These are phyloP conservation scores for Cheirogaleus major DNA, from an alignment of 2,797 vertebrate species.

Conservation along the genomic window DNA sequence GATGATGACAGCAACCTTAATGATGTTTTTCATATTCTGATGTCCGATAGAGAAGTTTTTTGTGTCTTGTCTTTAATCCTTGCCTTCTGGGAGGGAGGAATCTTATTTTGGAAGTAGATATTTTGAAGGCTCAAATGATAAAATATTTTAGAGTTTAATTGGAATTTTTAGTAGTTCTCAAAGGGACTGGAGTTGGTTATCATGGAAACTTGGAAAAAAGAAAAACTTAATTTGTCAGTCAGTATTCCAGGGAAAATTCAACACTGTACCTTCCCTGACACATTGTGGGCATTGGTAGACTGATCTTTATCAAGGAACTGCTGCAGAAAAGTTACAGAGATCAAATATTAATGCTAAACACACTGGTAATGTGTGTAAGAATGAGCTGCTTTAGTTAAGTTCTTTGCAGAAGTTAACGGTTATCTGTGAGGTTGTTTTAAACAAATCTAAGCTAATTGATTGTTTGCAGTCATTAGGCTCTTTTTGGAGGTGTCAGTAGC, in stretches of 20 bases:
- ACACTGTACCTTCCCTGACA: background rate
- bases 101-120: background rate
- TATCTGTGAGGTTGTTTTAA: background rate
- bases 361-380: background rate
- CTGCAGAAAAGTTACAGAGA: background rate
- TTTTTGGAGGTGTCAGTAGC: background rate
- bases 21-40: background rate
- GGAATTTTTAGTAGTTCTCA: conserved; percentile 23
- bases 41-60: background rate
- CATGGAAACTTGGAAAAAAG: background rate
- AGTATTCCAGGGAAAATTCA: background rate
- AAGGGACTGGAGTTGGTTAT: background rate
- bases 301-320: background rate
- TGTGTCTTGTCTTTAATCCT: background rate
- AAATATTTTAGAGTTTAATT: conserved; percentile 43
- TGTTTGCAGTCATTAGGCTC: background rate
- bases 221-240: background rate
- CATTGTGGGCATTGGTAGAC: background rate
- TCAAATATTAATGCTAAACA: background rate
- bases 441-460: background rate
- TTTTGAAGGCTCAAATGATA: conserved; percentile 37
- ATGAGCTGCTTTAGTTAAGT: background rate
- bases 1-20: background rate
- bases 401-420: background rate
- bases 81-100: background rate